These are phyloP conservation scores for Tolypeutes matacus DNA, from an alignment of 2,797 vertebrate species.

Conservation along the genomic window DNA sequence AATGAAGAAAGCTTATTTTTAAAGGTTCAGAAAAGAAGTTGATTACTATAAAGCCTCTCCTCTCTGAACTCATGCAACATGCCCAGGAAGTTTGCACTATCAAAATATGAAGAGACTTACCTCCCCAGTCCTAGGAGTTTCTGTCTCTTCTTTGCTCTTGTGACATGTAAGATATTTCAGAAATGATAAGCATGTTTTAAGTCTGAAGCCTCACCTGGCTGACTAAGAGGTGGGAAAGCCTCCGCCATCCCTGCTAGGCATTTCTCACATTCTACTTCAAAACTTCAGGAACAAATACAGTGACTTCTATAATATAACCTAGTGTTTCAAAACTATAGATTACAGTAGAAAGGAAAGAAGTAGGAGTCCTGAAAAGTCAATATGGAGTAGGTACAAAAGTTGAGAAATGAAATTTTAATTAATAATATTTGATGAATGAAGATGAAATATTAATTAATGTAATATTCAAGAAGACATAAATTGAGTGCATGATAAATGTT, in stretches of 20 bases:
- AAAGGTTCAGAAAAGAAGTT: background rate
- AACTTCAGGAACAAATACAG: background rate
- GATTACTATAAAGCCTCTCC: background rate
- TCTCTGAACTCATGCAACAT: background rate
- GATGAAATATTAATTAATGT: conserved; percentile 20
- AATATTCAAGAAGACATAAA: conserved; percentile 12
- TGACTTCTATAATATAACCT: background rate
- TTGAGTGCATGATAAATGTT: background rate
- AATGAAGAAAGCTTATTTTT: background rate
- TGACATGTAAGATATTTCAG: background rate
- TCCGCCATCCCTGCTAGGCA: background rate
- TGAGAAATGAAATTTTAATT: background rate
- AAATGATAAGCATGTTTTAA: background rate
- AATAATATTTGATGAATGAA: too few species aligned
- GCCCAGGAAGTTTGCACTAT: background rate
- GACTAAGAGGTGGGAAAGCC: background rate
- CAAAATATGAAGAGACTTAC: background rate
- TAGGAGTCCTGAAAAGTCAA: background rate
- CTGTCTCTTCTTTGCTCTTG: background rate
- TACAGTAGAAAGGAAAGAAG: background rate
- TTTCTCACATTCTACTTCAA: background rate
- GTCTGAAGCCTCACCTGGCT: background rate
- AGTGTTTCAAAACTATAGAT: background rate
- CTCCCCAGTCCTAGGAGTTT: background rate
- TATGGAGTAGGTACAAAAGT: background rate